Percentiles rank a stretch among this genome's conserved stretches.
These are phyloP conservation scores for Stomorhina lunata DNA, from an alignment of 2,888 invertebrate genomes.

Conservation along the genomic window DNA sequence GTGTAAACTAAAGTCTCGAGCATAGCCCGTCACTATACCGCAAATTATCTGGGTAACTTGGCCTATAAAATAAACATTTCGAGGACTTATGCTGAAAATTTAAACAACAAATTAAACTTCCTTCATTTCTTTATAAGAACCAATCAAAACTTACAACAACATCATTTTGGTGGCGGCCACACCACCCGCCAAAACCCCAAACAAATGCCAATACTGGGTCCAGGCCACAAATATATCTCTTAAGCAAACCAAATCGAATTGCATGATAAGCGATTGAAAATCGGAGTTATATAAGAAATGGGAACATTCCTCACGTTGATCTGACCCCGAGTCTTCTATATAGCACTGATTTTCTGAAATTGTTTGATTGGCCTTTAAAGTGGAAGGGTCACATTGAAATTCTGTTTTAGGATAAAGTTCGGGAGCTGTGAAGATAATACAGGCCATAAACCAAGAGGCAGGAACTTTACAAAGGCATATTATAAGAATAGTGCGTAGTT, in stretches of 20 bases:
- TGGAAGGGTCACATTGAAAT: constrained; percentile 72
- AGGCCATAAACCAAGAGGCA: constrained; percentile 81
- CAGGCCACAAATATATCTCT: constrained; percentile 79
- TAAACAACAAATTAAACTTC: not conserved
- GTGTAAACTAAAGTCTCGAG: constrained; percentile 78
- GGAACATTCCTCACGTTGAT: constrained; percentile 69
- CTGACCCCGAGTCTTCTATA: constrained; percentile 65
- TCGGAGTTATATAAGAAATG: constrained; percentile 73
- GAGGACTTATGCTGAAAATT: constrained; percentile 77
- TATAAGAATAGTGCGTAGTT: constrained; percentile 78
- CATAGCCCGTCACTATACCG: constrained; percentile 79
- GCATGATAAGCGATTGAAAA: constrained; percentile 78
- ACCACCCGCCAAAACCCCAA: constrained; percentile 80
- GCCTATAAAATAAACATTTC: constrained; percentile 78
- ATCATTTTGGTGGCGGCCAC: constrained; percentile 78
- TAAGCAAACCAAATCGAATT: constrained; percentile 80
- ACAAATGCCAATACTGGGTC: constrained; percentile 80
- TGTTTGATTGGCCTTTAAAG: constrained; percentile 67
- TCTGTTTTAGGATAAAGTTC: constrained; percentile 74
- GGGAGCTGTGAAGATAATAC: constrained; percentile 80
- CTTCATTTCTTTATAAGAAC: not conserved
- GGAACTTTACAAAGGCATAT: constrained; percentile 80
- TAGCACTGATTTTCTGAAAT: constrained; percentile 73
- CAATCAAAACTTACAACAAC: constrained; percentile 69
- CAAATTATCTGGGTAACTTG: constrained; percentile 78